A percentile compares a stretch with the other conserved stretches of the same genome.
Conservation (phyloP, 2,797 vertebrate genomes). For the Synanceia verrucosa region DNA sequence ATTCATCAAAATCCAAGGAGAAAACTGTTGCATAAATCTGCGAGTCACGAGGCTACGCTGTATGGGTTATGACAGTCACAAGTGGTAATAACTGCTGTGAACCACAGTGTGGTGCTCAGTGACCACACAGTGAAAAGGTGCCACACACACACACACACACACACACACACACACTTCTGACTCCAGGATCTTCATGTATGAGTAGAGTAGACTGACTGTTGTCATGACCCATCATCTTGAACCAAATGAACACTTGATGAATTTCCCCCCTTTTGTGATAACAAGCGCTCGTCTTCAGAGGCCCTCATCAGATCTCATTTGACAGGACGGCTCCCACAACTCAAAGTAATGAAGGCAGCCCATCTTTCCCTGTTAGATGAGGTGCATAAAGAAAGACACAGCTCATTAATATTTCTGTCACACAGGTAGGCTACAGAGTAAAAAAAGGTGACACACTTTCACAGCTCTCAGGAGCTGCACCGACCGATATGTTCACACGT, state of each 20-base stretch:
- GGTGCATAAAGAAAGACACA: slow-evolving; percentile 78
- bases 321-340: slow-evolving; percentile 68
- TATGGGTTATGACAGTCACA: neutral
- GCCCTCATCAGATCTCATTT: slow-evolving; percentile 70
- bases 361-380: slow-evolving; percentile 73
- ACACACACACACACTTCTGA: neutral
- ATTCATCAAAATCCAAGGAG: neutral
- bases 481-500: slow-evolving; percentile 13
- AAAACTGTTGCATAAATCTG: neutral
- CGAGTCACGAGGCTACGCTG: neutral
- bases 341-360: slow-evolving; percentile 64
- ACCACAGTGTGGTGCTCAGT: slow-evolving; percentile 75
- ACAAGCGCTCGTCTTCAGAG: slow-evolving; percentile 64
- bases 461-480: slow-evolving; percentile 40
- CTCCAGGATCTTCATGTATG: slow-evolving; percentile 18
- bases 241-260: slow-evolving; percentile 79
- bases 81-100: slow-evolving; percentile 34
- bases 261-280: slow-evolving; percentile 72
- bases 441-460: slow-evolving; percentile 59
- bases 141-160: neutral
- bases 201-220: slow-evolving; percentile 40
- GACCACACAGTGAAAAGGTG: slow-evolving; percentile 29
- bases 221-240: slow-evolving; percentile 71
- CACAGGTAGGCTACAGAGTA: slow-evolving; percentile 64
- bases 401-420: slow-evolving; percentile 82